Percentiles rank a stretch among this genome's conserved stretches.
phyloP scores from a whole-genome alignment of 2,888 invertebrate species.

The Vesta saturnalis region DNA sequence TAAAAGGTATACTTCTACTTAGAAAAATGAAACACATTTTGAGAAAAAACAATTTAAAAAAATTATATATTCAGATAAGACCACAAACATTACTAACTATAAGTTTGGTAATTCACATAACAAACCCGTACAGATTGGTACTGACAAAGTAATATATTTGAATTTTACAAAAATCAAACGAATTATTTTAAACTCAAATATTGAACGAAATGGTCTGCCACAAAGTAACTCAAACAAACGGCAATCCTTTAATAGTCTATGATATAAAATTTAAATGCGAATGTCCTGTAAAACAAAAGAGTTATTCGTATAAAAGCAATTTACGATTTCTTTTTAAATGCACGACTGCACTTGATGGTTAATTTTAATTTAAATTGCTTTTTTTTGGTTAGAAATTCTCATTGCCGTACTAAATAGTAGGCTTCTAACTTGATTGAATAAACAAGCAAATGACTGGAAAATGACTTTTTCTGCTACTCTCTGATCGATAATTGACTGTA shows the following conservation, averaged over 20 bases:
- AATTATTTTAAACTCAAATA: too few species aligned
- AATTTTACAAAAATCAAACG: too few species aligned
- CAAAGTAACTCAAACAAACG: too few species aligned
- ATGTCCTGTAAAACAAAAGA: constrained; percentile 1
- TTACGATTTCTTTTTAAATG: constrained; percentile 18
- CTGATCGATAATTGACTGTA: background rate
- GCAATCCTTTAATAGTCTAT: background rate
- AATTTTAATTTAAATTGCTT: constrained; percentile 27
- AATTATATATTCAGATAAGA: too few species aligned
- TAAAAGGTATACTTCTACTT: too few species aligned
- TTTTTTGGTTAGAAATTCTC: constrained; percentile 2
- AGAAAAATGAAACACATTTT: too few species aligned
- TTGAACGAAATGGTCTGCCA: too few species aligned
- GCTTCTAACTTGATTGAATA: background rate
- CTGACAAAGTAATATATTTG: background rate
- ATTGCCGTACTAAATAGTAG: background rate
- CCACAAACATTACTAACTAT: too few species aligned
- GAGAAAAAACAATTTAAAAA: too few species aligned
- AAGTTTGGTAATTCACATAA: background rate
- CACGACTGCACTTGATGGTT: constrained; percentile 17
- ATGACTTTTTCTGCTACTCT: background rate
- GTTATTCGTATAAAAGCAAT: background rate
- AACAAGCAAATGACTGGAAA: background rate
- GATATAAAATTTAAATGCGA: background rate
- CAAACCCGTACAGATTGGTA: background rate